These are phyloP conservation scores for Telmatochromis sp. DNA, from an alignment of 2,113 vertebrate genomes.

Conservation along the genomic window DNA sequence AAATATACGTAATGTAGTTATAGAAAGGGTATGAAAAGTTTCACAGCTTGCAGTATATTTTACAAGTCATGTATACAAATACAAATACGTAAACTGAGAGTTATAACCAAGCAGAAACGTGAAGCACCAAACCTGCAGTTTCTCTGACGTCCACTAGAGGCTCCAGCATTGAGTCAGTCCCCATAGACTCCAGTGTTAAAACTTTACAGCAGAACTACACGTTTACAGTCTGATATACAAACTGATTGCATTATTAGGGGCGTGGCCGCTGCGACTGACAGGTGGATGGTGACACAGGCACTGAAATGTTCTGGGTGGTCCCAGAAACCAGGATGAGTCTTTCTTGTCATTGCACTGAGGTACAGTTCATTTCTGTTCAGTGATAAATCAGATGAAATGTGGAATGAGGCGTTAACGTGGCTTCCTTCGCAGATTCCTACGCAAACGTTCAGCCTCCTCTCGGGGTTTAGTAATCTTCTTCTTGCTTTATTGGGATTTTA, in stretches of 20 bases:
- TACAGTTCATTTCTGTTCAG: not conserved
- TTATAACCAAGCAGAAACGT: rapidly evolving
- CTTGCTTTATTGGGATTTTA: not conserved
- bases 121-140: not conserved
- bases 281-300: not conserved
- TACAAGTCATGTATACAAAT: not conserved
- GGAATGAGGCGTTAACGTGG: not conserved
- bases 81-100: not conserved
- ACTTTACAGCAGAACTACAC: not conserved
- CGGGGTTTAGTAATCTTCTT: not conserved
- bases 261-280: not conserved
- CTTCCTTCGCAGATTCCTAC: not conserved
- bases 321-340: not conserved
- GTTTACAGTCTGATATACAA: not conserved
- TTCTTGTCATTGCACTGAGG: not conserved
- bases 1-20: not conserved
- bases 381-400: not conserved
- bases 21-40: rapidly evolving
- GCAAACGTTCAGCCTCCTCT: not conserved
- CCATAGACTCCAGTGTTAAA: not conserved
- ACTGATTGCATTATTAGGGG: not conserved
- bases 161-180: not conserved
- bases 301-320: not conserved
- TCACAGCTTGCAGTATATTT: rapidly evolving
- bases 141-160: not conserved